These are phyloP conservation scores for Cataglyphis hispanica DNA, from an alignment of 1,140 invertebrate species.

Conservation along the genomic window DNA sequence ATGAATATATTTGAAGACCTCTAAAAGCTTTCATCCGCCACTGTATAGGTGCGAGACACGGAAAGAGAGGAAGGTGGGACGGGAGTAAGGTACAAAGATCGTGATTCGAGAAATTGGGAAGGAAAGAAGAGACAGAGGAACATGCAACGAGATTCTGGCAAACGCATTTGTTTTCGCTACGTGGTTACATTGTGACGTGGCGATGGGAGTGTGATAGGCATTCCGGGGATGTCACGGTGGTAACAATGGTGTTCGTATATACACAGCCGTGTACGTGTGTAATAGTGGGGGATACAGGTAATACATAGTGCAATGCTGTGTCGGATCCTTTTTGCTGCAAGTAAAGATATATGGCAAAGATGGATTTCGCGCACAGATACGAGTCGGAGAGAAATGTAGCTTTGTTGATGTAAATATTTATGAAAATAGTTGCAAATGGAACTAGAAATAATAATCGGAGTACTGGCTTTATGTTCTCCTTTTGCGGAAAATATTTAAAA, in stretches of 20 bases:
- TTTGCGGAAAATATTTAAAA: not conserved
- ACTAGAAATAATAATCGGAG: not conserved
- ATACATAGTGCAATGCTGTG: slow-evolving; percentile 50
- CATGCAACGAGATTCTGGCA: slow-evolving; percentile 53
- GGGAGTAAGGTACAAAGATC: not conserved
- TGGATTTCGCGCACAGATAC: slow-evolving; percentile 28
- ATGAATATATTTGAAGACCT: slow-evolving; percentile 34
- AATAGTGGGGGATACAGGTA: slow-evolving; percentile 29
- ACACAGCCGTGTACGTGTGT: not conserved
- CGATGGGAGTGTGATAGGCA: slow-evolving; percentile 61
- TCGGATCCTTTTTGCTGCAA: slow-evolving; percentile 40
- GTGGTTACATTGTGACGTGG: slow-evolving; percentile 58
- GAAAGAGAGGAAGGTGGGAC: not conserved
- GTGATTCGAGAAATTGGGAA: slow-evolving; percentile 43
- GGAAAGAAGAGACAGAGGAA: slow-evolving; percentile 26
- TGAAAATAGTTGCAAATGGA: not conserved
- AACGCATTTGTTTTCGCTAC: slow-evolving; percentile 59
- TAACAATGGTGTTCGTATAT: slow-evolving; percentile 35
- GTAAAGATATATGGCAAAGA: slow-evolving; percentile 51
- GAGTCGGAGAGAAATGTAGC: not conserved
- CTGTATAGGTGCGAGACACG: not conserved
- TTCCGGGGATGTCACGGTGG: slow-evolving; percentile 34
- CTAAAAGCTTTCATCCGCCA: slow-evolving; percentile 26
- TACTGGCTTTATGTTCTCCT: not conserved
- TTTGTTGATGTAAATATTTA: slow-evolving; percentile 12